Evolutionary conservation across 92 coral and sea anemone species (phyloP).

Genomic region (Zoanthus sociatus): DNA sequence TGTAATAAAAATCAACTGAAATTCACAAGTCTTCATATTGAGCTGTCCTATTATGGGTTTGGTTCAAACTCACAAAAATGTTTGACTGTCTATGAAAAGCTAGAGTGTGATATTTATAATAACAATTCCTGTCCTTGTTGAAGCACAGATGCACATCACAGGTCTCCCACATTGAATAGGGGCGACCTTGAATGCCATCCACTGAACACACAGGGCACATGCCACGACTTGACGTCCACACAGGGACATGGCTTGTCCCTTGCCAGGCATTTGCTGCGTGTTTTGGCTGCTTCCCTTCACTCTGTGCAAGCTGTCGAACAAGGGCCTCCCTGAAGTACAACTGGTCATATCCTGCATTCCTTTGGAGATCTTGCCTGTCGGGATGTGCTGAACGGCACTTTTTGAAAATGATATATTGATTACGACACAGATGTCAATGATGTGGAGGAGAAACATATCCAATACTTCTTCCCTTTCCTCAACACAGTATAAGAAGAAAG

Average conservation of each 20-base stretch:
- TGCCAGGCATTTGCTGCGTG: constrained; percentile 39
- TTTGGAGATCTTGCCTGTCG: constrained; percentile 33
- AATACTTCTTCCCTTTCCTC: constrained; percentile 47
- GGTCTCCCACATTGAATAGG: constrained; percentile 46
- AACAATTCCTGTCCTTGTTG: constrained; percentile 55
- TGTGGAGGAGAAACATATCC: constrained; percentile 55
- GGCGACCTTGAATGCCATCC: constrained; percentile 31
- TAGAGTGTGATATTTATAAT: constrained; percentile 48
- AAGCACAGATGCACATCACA: constrained; percentile 44
- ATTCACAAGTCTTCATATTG: neutral
- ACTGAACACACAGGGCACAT: constrained; percentile 36
- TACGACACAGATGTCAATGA: constrained; percentile 49
- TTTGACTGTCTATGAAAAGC: constrained; percentile 50
- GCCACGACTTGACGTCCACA: constrained; percentile 27
- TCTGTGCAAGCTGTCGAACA: neutral
- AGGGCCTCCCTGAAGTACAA: neutral
- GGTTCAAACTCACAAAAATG: constrained; percentile 25
- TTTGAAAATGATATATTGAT: constrained; percentile 17
- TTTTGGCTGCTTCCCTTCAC: constrained; percentile 36
- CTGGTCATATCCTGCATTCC: constrained; percentile 10
- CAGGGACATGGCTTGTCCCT: constrained; percentile 43
- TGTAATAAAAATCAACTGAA: too few relatives aligned
- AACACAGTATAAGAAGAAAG: constrained; percentile 37
- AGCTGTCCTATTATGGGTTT: constrained; percentile 6
- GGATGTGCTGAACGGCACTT: constrained; percentile 6